Percentiles rank a stretch among this genome's conserved stretches.
phyloP scores from a whole-genome alignment of 2,888 invertebrate genomes.

The Xylophagus ater region DNA sequence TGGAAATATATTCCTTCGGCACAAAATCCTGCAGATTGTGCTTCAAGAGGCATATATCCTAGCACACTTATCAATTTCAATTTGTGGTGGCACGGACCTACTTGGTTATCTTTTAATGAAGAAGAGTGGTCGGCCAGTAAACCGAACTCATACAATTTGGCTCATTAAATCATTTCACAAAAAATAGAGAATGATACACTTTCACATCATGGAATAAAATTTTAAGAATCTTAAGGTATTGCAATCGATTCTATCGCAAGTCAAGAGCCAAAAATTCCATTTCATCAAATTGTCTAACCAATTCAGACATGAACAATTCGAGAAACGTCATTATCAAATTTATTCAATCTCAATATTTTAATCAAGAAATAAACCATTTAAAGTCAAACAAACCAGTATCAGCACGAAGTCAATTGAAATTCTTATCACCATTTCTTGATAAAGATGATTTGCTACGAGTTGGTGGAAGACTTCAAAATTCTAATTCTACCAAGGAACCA shows the following conservation, averaged over 20 bases:
- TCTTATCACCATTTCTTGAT: conserved; percentile 4
- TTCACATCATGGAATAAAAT: too few species aligned
- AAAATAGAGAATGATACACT: neutral
- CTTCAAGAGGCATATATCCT: conserved; percentile 18
- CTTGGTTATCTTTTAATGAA: conserved; percentile 5
- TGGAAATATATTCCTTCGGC: conserved; percentile 19
- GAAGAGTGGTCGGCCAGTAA: neutral
- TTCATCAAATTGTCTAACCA: neutral
- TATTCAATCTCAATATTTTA: neutral
- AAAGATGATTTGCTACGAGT: conserved; percentile 3
- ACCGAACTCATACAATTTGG: neutral
- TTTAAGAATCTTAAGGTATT: too few species aligned
- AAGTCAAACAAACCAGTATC: neutral
- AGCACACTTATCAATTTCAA: conserved; percentile 9
- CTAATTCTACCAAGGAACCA: neutral
- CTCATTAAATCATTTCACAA: neutral
- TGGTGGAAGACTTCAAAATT: conserved; percentile 6
- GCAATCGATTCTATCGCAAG: too few species aligned
- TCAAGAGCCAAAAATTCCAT: neutral
- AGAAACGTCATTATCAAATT: neutral
- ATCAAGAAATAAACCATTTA: neutral
- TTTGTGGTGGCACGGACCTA: conserved; percentile 22
- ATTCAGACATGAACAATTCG: neutral
- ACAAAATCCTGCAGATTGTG: conserved; percentile 20
- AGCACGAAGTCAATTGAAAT: neutral